phyloP scores from a whole-genome alignment of 2,888 invertebrate genomes.

The Cylloceria caligata region DNA sequence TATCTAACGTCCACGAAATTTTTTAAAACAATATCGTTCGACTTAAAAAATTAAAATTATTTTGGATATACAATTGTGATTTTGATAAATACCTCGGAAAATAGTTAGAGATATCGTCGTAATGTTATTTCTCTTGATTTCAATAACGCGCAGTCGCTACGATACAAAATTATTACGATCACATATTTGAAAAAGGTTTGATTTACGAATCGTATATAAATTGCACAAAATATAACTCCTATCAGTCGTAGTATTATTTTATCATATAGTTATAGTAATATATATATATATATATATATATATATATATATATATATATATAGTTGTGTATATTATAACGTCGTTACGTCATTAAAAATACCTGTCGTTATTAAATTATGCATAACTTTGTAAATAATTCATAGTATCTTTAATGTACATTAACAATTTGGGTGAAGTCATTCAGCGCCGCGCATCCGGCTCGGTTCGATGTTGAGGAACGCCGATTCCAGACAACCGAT shows the following conservation, averaged over 20 bases:
- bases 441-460: slow-evolving; percentile 29
- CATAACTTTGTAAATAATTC: slow-evolving; percentile 64
- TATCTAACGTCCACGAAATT: too few relatives aligned
- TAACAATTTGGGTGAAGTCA: slow-evolving; percentile 58
- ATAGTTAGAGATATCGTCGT: background rate
- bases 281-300: slow-evolving; percentile 11
- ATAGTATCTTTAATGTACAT: slow-evolving; percentile 66
- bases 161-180: slow-evolving; percentile 12
- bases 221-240: slow-evolving; percentile 22
- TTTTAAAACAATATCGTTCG: too few relatives aligned
- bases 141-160: too few relatives aligned
- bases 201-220: slow-evolving; percentile 27
- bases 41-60: too few relatives aligned
- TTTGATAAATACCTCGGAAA: background rate
- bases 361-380: slow-evolving; percentile 61
- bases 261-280: background rate
- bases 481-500: slow-evolving; percentile 40
- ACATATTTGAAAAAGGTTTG: background rate
- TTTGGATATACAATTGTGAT: too few relatives aligned
- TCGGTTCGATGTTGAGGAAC: slow-evolving; percentile 43
- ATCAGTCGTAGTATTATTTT: slow-evolving; percentile 39
- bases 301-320: slow-evolving; percentile 2
- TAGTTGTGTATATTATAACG: slow-evolving; percentile 21
- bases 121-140: background rate
- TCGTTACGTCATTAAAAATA: slow-evolving; percentile 53